Evolutionary conservation across 2,888 invertebrate genomes (phyloP), one percentile per base, ranked within the genome.

Genomic region (Nomada ruficornis): DNA sequence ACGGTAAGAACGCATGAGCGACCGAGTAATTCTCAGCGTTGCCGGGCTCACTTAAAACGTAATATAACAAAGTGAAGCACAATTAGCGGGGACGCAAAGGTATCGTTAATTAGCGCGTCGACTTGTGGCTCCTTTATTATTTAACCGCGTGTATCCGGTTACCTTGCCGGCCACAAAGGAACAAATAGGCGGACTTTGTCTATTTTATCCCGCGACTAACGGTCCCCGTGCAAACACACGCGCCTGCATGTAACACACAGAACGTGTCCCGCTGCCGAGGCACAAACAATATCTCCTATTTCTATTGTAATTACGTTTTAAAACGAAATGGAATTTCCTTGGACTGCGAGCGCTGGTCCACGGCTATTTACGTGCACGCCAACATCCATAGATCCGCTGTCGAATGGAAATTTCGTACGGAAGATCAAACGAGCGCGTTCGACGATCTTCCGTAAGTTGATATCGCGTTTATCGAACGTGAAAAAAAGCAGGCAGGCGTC

Each of bases 1-100:
- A 86, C 84, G 87, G 89, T 89, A 91, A 91, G 89, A 90, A 90
- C 88, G 91, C 89, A 90, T 85, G 89, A 91, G 87, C 86, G 89
- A 84, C 87, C 87, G 89, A 88, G 89, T 88, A 88, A 91, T 90
- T 90, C 89, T 86, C 89, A 85, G 73, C 75, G 65, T 70, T 63
- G 77, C 62, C 54, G 71, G 75, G 72, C 71, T 82, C 84, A 86
- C 89, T 86, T 87, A 84, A 88, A 88, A 90, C 84, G 86, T 91
- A 88, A 91, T 88, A 85, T 87, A 91, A 91, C 89, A 88, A 91
- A 86, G 88, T 86, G 85, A 88, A 85, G 89, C 84, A 88, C 87
- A 87, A 90, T 90, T 91, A 89, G 87, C 87, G 82, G 80, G 86
- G 84, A 80, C 81, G 89, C 87, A 87, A 87, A 87, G 86, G 86